Evolutionary conservation across 2,888 invertebrate species (phyloP).

Genomic region (Selenia dentaria): DNA sequence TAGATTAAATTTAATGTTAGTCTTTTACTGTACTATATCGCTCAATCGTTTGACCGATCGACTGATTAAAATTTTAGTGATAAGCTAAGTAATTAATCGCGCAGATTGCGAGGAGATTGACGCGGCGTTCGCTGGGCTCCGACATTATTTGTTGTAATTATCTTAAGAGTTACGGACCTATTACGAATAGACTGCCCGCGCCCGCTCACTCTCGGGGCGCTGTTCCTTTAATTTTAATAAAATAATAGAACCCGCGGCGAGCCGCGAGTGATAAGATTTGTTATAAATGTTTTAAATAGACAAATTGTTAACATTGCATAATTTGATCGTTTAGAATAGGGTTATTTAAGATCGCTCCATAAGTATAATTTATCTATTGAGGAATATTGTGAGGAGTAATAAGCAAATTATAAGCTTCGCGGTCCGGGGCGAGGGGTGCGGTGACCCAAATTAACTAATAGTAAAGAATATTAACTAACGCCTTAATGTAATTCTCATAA

Average conservation of each 20-base stretch:
- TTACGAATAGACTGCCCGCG: conserved; percentile 58
- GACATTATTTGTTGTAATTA: conserved; percentile 62
- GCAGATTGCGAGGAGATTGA: conserved; percentile 39
- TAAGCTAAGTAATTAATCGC: conserved; percentile 78
- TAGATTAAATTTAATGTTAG: conserved; percentile 85
- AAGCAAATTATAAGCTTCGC: conserved; percentile 74
- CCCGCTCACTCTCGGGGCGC: conserved; percentile 37
- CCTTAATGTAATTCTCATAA: conserved; percentile 81
- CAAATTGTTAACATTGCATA: conserved; percentile 81
- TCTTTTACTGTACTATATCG: conserved; percentile 84
- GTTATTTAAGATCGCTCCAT: conserved; percentile 84
- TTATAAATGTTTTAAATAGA: conserved; percentile 78
- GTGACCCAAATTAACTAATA: conserved; percentile 73
- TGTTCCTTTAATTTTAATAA: conserved; percentile 65
- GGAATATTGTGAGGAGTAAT: conserved; percentile 69
- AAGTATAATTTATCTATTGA: conserved; percentile 83
- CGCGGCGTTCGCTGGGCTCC: conserved; percentile 27
- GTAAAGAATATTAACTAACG: conserved; percentile 53
- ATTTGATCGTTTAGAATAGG: conserved; percentile 83
- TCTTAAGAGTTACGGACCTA: conserved; percentile 67
- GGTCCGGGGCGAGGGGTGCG: conserved; percentile 76
- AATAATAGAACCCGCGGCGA: conserved; percentile 40
- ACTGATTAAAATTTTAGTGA: conserved; percentile 85
- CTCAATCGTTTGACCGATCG: conserved; percentile 85
- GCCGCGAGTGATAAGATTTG: conserved; percentile 62